Base-by-base conservation (phyloP, 2,888 invertebrate species). In the Ypsolopha sequella region DNA sequence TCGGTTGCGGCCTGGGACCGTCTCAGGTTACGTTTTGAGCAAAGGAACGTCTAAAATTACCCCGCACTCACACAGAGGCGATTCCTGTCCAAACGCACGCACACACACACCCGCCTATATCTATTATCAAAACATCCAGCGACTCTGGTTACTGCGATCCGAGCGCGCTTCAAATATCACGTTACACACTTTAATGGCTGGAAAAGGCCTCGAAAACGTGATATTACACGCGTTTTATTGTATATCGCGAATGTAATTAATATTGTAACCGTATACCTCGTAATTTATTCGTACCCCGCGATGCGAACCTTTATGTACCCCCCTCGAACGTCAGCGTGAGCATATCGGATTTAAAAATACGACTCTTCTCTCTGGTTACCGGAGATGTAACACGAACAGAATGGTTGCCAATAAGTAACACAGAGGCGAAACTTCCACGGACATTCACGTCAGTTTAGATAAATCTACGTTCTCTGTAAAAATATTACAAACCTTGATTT, bases 401-500 rank as follows among this genome's bases (percentile, higher is more conserved):
- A 76, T 65, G 74, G 63, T 69, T 81, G 82, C 82, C 81, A 84
- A 80, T 71, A 76, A 70, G 79, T 71, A 76, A 70, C 62, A 70
- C 68, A 66, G 72, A 68, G 66, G 69, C 64, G 74, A 70, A 74
- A 75, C 66, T 66, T 66, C 66, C 69, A 71, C 76, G 80, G 80
- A 80, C 80, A 72, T 70, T 64, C 65, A 58, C 68, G 63, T 73
- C 72, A 73, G 67, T 69, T 64, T 67, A 67, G 60, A 60, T 53
- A 47, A 65, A 65, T 66, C 69, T 66, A 62, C 1, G 7, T 6
- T 36, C 61, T 67, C 59, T 63, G 51, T 24, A 24, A 24, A 24
- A 24, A 2, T 24, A 24, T 24, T 70, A 50, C 72, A 66, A 82
- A 93, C 93, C 90, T 92, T 92, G 73, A 93, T 93, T 82, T 93